Evolutionary conservation across 2,888 invertebrate genomes (phyloP), one percentile per base, ranked within the genome.

Genomic region (Watsonalla binaria): DNA sequence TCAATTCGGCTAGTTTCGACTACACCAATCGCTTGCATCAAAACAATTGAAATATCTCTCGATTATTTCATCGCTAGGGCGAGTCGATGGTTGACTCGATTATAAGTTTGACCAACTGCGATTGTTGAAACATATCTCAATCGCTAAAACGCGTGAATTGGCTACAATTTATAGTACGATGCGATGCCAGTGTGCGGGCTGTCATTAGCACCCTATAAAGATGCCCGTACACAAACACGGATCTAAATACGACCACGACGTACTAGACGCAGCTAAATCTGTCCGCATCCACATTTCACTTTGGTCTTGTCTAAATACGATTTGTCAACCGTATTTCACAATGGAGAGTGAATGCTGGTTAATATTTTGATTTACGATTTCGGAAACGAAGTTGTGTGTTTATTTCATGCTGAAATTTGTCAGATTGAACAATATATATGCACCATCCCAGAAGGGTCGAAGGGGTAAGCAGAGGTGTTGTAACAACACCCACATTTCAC

Each of bases 121-220:
- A 24, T 24, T 24, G 4, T 24, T 24, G 24, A 24, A 24, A 24
- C 24, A 24, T 24, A 1, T 24, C 24, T 24, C 24, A 24, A 24
- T 24, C 24, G 24, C 24, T 24, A 24, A 24, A 11, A 11, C 11
- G 42, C 37, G 37, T 7, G 37, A 37, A 37, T 5, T 42, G 42
- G 42, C 42, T 42, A 42, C 42, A 42, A 42, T 33, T 51, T 49
- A 45, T 53, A 60, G 62, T 57, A 54, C 57, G 57, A 62, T 61
- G 51, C 51, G 51, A 48, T 39, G 59, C 54, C 58, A 54, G 55
- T 65, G 67, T 78, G 78, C 62, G 71, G 58, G 74, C 67, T 74
- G 76, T 82, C 81, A 70, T 82, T 81, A 78, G 72, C 83, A 81
- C 80, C 72, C 73, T 69, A 78, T 83, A 80, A 82, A 80, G 59